Base-by-base conservation (phyloP, 2,797 vertebrate species). In the Lithobates sylvaticus region DNA sequence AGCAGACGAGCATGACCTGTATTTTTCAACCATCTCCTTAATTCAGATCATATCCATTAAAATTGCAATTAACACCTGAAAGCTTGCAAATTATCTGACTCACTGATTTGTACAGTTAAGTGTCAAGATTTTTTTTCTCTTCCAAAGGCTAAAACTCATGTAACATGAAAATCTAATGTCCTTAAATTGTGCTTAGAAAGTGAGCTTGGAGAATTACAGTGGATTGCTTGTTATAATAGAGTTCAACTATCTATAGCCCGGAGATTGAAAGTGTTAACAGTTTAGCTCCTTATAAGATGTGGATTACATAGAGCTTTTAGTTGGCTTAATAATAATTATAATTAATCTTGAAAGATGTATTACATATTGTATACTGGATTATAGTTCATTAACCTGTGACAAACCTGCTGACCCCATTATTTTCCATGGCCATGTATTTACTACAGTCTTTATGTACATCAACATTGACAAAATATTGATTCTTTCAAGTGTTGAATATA, bases 31-130 rank as follows among this genome's bases (percentile, higher is more conserved):
- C 64, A 76, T 42, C 73, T 76, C 67, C 77, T 77, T 86, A 86
- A 76, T 86, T 76, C 73, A 81, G 32, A 81, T 86, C 72, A 76
- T 75, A 76, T 47, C 34, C 73, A 86, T 86, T 82, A 86, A 82
- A 86, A 82, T 71, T 72, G 65, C 69, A 86, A 86, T 86, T 86
- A 86, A 74, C 84, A 86, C 78, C 71, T 86, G 73, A 81, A 81
- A 76, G 83, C 76, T 61, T 76, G 72, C 64, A 81, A 86, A 76
- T 86, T 69, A 86, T 86, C 70, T 54, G 47, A 71, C 34, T 81
- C 64, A n/a, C 72, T 86, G 85, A 82, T 82, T 86, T 82, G 75
- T 81, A 69, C 36, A 76, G 78, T 76, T 76, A 61, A 44, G 67
- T 65, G 84, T 76, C 74, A 82, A 72, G 72, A 71, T 26, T 81